These are phyloP conservation scores for Parambassis ranga DNA, from an alignment of 2,797 vertebrate species.

Conservation along the genomic window DNA sequence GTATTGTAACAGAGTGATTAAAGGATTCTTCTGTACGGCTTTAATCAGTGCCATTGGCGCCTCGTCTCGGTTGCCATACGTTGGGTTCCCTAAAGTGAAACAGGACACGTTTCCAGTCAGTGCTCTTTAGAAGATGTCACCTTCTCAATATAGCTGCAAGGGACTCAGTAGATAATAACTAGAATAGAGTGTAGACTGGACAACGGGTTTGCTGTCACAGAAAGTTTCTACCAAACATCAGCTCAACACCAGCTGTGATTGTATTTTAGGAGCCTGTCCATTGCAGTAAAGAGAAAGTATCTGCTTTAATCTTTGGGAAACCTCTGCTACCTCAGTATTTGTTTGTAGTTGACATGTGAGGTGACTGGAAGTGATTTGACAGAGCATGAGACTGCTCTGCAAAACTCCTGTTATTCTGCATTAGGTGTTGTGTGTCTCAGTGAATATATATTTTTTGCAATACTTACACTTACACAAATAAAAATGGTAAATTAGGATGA, in stretches of 20 bases:
- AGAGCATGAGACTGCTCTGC: not conserved
- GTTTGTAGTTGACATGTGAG: too few species aligned
- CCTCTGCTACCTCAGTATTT: not conserved
- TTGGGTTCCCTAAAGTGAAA: slow-evolving; percentile 24
- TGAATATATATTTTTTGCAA: not conserved
- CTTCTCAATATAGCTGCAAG: slow-evolving; percentile 50
- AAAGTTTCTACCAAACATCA: too few species aligned
- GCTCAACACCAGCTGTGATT: too few species aligned
- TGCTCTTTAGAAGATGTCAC: slow-evolving; percentile 48
- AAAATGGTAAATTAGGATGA: not conserved
- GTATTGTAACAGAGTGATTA: too few species aligned
- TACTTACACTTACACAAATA: not conserved
- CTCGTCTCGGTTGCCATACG: not conserved
- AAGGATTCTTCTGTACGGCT: not conserved
- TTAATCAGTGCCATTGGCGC: not conserved
- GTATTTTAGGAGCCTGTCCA: too few species aligned
- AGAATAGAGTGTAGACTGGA: slow-evolving; percentile 21
- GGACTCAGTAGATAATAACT: not conserved
- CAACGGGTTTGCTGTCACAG: not conserved
- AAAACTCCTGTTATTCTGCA: slow-evolving; percentile 15
- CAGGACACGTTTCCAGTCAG: slow-evolving; percentile 36
- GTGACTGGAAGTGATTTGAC: too few species aligned
- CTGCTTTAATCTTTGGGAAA: not conserved
- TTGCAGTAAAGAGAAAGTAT: too few species aligned
- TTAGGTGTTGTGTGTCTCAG: not conserved